phyloP scores from a whole-genome alignment of 2,113 vertebrate genomes.

The Cyphomyrus discorhynchus region DNA sequence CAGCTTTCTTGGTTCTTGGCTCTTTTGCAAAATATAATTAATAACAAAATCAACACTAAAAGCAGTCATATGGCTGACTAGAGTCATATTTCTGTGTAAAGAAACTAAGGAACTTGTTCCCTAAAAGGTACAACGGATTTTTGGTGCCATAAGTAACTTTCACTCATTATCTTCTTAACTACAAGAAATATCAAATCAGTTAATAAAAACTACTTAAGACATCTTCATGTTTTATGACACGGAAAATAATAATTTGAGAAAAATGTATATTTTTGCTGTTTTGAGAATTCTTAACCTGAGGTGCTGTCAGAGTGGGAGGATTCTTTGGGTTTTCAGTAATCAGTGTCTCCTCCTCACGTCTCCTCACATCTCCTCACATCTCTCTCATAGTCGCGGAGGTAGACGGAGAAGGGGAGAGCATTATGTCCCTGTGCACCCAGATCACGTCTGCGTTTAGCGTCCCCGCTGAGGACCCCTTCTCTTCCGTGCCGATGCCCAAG shows the following conservation, averaged over 20 bases:
- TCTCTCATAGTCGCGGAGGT: conserved; percentile 73
- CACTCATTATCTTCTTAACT: neutral
- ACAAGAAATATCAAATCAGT: neutral
- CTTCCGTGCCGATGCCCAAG: conserved; percentile 85
- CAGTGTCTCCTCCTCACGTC: no score
- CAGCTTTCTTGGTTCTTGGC: neutral
- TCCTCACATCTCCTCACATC: neutral
- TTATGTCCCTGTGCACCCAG: conserved; percentile 92
- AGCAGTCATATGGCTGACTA: neutral
- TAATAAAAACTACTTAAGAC: neutral
- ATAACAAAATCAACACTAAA: neutral
- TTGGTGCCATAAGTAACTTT: neutral
- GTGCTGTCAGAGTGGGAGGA: neutral
- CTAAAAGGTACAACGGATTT: neutral
- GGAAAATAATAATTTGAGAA: neutral
- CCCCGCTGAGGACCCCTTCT: conserved; percentile 86
- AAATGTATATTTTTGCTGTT: neutral
- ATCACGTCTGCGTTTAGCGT: conserved; percentile 88
- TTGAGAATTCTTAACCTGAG: neutral
- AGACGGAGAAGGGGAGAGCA: conserved; percentile 90
- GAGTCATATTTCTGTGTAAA: neutral
- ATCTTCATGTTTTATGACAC: neutral
- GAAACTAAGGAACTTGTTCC: neutral
- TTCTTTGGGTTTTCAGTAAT: neutral
- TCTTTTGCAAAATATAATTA: neutral